A percentile compares a stretch with the other conserved stretches of the same genome.
Evolutionary conservation across 2,888 invertebrate species (phyloP).

Genomic region (Octodonta nipae): DNA sequence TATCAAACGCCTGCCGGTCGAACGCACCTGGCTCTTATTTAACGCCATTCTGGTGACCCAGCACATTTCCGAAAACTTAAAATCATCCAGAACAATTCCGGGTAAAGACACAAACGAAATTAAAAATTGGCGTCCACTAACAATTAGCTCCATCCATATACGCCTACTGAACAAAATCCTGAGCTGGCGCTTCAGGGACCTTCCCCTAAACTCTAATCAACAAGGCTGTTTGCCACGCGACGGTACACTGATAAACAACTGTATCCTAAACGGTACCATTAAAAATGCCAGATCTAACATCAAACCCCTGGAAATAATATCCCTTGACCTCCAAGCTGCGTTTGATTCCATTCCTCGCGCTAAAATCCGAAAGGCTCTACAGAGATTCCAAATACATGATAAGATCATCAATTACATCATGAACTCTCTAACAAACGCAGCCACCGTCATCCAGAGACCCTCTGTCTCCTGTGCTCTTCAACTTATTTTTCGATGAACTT

Average conservation of each 20-base stretch:
- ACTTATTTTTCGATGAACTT: not conserved
- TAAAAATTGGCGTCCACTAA: not conserved
- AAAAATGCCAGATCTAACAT: slow-evolving; percentile 1
- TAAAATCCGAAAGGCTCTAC: not conserved
- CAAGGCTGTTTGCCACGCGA: not conserved
- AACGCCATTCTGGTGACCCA: too few species aligned
- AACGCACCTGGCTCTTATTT: too few species aligned
- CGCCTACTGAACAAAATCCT: not conserved
- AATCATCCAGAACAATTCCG: too few species aligned
- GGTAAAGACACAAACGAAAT: not conserved
- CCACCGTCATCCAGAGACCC: too few species aligned
- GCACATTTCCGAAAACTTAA: too few species aligned
- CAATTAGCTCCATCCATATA: not conserved
- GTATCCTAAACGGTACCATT: not conserved
- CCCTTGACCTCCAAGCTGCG: too few species aligned
- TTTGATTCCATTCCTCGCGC: too few species aligned
- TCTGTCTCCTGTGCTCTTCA: not conserved
- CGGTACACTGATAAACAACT: not conserved
- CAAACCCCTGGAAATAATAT: not conserved
- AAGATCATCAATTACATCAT: not conserved
- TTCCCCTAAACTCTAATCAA: slow-evolving; percentile 1
- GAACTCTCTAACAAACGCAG: too few species aligned
- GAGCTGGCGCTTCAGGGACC: not conserved
- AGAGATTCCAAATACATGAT: not conserved
- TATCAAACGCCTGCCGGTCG: too few species aligned